Base-by-base conservation (phyloP, 2,797 vertebrate genomes). In the Micrastur ruficollis region DNA sequence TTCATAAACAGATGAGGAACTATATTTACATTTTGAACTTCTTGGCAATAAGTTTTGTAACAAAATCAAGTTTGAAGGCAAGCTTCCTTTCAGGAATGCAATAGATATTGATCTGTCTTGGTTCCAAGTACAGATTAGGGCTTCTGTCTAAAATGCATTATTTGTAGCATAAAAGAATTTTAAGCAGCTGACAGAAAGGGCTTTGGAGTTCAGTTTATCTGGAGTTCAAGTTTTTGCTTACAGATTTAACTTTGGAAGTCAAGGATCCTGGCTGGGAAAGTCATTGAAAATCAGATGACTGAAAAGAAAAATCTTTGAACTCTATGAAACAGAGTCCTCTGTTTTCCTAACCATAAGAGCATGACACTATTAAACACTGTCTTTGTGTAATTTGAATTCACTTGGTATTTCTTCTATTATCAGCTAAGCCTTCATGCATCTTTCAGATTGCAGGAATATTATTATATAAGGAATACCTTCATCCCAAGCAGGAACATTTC, bases 311-410 rank as follows among this genome's bases (percentile, higher is more conserved):
- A 85, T 72, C 58, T 82, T 82, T 79, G 50, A 80, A 70, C 29
- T 81, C 32, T 92, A 27, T 74, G 79, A 88, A 59, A 93, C 7
- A 71, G 31, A 61, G 22, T 72, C 49, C 36, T 94, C 86, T 79
- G 44, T 73, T 91, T 86, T 93, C 61, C 46, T 49, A 63, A 9
- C 38, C 55, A 70, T 93, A 81, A 86, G 36, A 91, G 79, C 36
- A 3, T 38, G 49, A 68, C 17, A 55, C 47, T 88, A 55, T 87
- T 91, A 95, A 95, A 61, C n/a, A 71, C 25, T 22, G 61, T 65
- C 49, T 96, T 96, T 97, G 81, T 79, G 81, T 94, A 91, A 96
- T 94, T 95, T 91, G 44, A 93, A 95, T 97, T 95, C 79, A 87
- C 72, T 96, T 95, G 66, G 55, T 94, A 93, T 83, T 84, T 55